Percentiles rank a stretch among this genome's conserved stretches.
These are phyloP conservation scores for Drosophila flavopinicola DNA, from an alignment of 2,888 invertebrate genomes.

Conservation along the genomic window DNA sequence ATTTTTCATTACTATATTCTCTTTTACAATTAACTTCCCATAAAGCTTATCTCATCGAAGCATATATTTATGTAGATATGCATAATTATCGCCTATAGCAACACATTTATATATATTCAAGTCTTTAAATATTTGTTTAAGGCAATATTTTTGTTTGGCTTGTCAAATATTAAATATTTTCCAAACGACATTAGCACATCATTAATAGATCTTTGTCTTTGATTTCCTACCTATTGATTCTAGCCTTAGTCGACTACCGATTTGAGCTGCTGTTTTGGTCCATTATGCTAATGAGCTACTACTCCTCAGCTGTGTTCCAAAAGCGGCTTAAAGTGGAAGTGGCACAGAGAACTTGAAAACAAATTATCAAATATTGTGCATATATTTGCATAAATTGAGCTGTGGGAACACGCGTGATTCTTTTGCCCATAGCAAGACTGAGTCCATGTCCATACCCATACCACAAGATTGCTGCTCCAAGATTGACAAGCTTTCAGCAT, in stretches of 20 bases:
- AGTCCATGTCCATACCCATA: conserved; percentile 9
- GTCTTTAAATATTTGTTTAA: conserved; percentile 39
- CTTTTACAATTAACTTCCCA: background rate
- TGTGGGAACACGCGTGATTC: conserved; percentile 58
- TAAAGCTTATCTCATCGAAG: background rate
- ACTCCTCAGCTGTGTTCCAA: conserved; percentile 24
- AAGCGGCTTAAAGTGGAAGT: conserved; percentile 50
- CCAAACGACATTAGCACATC: conserved; percentile 66
- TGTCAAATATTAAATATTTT: conserved; percentile 55
- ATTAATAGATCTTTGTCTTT: conserved; percentile 57
- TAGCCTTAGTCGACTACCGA: conserved; percentile 29
- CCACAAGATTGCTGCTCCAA: conserved; percentile 4
- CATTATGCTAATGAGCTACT: conserved; percentile 61
- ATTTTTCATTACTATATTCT: no score
- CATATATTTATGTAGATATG: conserved; percentile 6
- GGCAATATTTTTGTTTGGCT: conserved; percentile 50
- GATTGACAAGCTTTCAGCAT: conserved; percentile 72
- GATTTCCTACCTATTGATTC: conserved; percentile 45
- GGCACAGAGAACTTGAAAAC: conserved; percentile 60
- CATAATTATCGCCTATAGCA: conserved; percentile 16
- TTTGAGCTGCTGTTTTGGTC: conserved; percentile 43
- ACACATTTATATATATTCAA: conserved; percentile 14
- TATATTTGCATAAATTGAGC: conserved; percentile 71
- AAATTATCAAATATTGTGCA: conserved; percentile 64
- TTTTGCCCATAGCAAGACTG: background rate